Evolutionary conservation across 2,113 vertebrate genomes (phyloP).

Genomic region (Speoplatyrhinus poulsoni): DNA sequence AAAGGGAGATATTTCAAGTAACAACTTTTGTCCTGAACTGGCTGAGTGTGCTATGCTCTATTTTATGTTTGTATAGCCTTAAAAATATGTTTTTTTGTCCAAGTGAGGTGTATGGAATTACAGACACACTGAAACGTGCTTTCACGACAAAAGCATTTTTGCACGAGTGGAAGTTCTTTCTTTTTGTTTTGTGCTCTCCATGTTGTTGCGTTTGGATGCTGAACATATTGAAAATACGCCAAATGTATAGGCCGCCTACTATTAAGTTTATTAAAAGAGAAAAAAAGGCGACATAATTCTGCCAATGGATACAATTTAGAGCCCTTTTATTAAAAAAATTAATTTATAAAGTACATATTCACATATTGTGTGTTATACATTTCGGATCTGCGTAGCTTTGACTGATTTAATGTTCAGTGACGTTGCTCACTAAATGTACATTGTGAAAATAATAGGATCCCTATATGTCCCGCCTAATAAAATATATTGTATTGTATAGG

Average conservation of each 20-base stretch:
- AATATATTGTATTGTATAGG: conserved; percentile 83
- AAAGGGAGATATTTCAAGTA: conserved; percentile 66
- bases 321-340: conserved; percentile 71
- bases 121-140: conserved; percentile 90
- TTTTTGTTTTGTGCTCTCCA: conserved; percentile 84
- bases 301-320: conserved; percentile 67
- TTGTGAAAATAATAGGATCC: conserved; percentile 81
- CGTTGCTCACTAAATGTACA: conserved; percentile 82
- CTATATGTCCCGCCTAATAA: conserved; percentile 83
- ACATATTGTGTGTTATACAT: conserved; percentile 81
- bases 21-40: conserved; percentile 67
- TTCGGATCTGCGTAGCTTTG: conserved; percentile 82
- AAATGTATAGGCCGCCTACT: conserved; percentile 71
- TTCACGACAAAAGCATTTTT: conserved; percentile 90
- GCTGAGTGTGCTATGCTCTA: conserved; percentile 81
- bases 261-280: conserved; percentile 69
- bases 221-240: conserved; percentile 81
- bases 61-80: conserved; percentile 95
- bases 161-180: conserved; percentile 86
- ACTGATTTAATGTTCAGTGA: conserved; percentile 84
- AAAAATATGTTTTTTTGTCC: conserved; percentile 83
- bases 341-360: conserved; percentile 80
- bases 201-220: conserved; percentile 86
- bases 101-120: conserved; percentile 83
- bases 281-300: conserved; percentile 71